Evolutionary conservation across 92 coral and sea anemone genomes (phyloP), one percentile per base, ranked within the genome.

Genomic region (Parazoanthus swiftii): DNA sequence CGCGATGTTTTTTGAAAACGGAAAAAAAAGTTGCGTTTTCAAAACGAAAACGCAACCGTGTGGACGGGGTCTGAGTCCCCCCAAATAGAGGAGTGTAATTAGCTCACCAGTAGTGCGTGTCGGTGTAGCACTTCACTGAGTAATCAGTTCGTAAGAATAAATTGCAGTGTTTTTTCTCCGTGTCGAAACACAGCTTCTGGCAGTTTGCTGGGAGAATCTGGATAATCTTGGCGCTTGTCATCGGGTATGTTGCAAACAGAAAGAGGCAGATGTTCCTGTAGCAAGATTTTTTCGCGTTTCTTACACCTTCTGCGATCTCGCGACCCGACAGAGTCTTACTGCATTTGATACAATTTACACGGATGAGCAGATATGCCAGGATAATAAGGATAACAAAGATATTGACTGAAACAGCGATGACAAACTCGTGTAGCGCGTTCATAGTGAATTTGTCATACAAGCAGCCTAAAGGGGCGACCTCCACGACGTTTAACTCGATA

Each of bases 151-250:
- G 80, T 7, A 91, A 91, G 36, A 66, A 89, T 8, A 35, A 20
- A 29, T 81, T 42, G 79, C 93, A 91, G 71, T 85, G 72, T 63
- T 36, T 8, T 5, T 89, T 35, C 0, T 77, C 65, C 26, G 68
- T 70, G 51, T 88, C 89, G 46, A 73, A 89, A 82, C 93, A 91
- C 58, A 91, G 79, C 38, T 66, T 73, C 38, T 84, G 88, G 51
- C 93, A 91, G 77, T 88, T 88, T 14, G 91, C 74, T 16, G 93
- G 91, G 23, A 91, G 91, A 59, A 91, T 88, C 85, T 91, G 93
- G 85, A 91, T 80, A 20, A 91, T 91, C 42, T 85, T 91, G 48
- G 91, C 59, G 76, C 93, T 88, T 9, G 93, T 91, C 67, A 79
- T 88, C 4, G 93, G 93, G 66, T 91, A 91, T 29, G 91, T 88